Evolutionary conservation across 92 coral and sea anemone species (phyloP).

Genomic region (Micromussa lordhowensis): DNA sequence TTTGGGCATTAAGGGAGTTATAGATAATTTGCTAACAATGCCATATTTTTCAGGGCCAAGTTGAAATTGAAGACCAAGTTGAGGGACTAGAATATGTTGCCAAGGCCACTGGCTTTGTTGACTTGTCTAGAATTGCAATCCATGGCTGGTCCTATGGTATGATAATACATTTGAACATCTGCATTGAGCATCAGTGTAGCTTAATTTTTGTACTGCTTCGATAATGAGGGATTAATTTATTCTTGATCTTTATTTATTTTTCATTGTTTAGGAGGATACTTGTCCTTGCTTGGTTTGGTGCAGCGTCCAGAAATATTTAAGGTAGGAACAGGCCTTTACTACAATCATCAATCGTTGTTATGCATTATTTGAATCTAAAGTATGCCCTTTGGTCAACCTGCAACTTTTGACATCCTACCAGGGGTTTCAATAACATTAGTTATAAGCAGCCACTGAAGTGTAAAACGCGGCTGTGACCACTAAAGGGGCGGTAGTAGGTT

Average conservation of each 20-base stretch:
- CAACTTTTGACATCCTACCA: not conserved
- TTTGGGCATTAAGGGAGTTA: not conserved
- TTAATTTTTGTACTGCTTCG: not conserved
- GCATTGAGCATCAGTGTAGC: no score
- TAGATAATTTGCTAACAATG: not conserved
- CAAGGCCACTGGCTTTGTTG: constrained; percentile 79
- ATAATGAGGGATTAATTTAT: not conserved
- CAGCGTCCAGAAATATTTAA: constrained; percentile 92
- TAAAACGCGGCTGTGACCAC: no score
- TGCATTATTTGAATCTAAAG: no score
- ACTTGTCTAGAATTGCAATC: constrained; percentile 91
- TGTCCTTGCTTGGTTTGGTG: constrained; percentile 86
- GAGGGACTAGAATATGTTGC: constrained; percentile 92
- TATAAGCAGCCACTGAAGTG: no score
- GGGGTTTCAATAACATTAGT: no score
- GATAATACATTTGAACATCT: constrained; percentile 2
- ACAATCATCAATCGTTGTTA: no score
- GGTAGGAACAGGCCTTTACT: constrained; percentile 43
- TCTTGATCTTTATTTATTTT: no score
- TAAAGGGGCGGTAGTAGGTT: no score
- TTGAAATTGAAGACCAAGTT: constrained; percentile 97
- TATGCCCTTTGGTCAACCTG: no score
- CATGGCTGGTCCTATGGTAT: constrained; percentile 99
- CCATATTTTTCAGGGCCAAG: constrained; percentile 76
- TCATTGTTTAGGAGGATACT: constrained; percentile 78